Evolutionary conservation across 92 coral and sea anemone genomes (phyloP).

Genomic region (Palythoa grandis): DNA sequence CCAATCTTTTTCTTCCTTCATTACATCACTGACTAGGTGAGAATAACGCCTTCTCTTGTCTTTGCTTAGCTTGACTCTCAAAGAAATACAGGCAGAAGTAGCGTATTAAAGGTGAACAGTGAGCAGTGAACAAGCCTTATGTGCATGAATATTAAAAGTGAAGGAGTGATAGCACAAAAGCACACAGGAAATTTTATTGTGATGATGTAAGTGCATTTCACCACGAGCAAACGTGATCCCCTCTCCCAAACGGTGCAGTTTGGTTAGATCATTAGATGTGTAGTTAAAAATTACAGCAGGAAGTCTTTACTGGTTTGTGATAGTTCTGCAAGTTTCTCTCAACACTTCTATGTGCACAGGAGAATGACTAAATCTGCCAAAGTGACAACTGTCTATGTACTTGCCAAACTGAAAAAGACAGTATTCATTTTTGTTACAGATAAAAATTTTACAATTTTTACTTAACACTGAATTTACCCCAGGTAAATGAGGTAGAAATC

Average conservation of each 20-base stretch:
- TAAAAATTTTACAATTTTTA: too few relatives aligned
- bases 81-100: not conserved
- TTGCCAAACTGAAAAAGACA: too few relatives aligned
- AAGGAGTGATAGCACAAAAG: not conserved
- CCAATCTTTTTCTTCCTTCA: not conserved
- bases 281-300: slow-evolving; percentile 38
- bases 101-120: slow-evolving; percentile 3
- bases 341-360: not conserved
- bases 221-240: slow-evolving; percentile 77
- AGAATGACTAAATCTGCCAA: not conserved
- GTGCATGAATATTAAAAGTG: not conserved
- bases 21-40: not conserved
- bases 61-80: not conserved
- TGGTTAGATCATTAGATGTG: slow-evolving; percentile 67
- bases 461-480: too few relatives aligned
- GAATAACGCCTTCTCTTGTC: not conserved
- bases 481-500: too few relatives aligned
- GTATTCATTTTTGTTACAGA: too few relatives aligned
- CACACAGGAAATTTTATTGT: slow-evolving; percentile 33
- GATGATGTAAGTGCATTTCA: slow-evolving; percentile 44
- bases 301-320: not conserved
- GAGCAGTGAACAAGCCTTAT: not conserved
- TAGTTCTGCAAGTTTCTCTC: not conserved
- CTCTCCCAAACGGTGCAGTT: slow-evolving; percentile 73
- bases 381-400: too few relatives aligned